phyloP scores from a whole-genome alignment of 2,113 vertebrate genomes.

The Strix uralensis region DNA sequence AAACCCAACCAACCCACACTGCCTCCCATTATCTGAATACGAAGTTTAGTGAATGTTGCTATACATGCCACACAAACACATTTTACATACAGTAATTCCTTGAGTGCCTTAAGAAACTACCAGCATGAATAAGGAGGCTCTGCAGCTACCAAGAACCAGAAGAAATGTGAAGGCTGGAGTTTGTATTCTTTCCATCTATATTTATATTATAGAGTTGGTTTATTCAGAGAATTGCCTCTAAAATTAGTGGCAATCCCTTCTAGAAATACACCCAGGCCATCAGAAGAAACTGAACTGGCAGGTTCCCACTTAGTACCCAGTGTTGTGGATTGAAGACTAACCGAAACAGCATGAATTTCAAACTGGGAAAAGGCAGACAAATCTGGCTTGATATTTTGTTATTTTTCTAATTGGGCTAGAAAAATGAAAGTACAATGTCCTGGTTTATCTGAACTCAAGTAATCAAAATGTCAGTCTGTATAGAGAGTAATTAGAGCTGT shows the following conservation, averaged over 20 bases:
- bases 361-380: neutral
- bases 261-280: neutral
- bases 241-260: neutral
- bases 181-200: neutral
- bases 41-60: neutral
- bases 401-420: neutral
- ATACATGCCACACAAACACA: neutral
- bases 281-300: neutral
- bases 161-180: neutral
- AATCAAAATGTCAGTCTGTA: neutral
- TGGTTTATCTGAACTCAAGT: neutral
- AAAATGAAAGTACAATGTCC: neutral
- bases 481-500: neutral
- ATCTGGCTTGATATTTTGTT: neutral
- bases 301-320: neutral
- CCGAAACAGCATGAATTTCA: neutral
- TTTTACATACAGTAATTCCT: neutral
- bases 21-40: neutral
- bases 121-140: neutral
- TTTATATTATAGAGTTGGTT: neutral
- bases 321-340: neutral
- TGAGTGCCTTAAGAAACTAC: neutral
- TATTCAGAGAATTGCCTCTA: neutral
- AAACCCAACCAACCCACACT: neutral
- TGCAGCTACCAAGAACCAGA: neutral